Evolutionary conservation across 2,797 vertebrate species (phyloP), one percentile per base, ranked within the genome.

Genomic region (Graptemys geographica): DNA sequence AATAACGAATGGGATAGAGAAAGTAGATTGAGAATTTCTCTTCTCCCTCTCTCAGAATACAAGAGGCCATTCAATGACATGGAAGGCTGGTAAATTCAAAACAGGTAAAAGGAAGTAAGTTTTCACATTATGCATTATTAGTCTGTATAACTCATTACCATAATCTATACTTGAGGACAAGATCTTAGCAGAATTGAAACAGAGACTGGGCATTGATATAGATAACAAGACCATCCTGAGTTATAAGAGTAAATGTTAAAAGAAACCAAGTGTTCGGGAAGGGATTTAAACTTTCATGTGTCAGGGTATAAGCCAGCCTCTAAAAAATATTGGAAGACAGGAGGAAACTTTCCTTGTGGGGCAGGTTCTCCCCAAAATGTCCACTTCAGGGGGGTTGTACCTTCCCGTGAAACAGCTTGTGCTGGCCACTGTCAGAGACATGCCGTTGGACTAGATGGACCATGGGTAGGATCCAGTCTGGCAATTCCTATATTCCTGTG

Each of bases 401-500:
- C 18, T 10, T 37, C 33, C 33, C 8, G 31, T 62, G 27, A 59
- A 31, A 31, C 57, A 3, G 31, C 28, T 28, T 31, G 28, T 59
- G 31, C 15, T 33, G 59, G 13, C 59, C 59, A n/a, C 33, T 37
- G 18, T n/a, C 33, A 69, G 16, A 69, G 62, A 37, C 15, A 37
- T 8, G 33, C 9, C 18, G 2, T n/a, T 69, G 62, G 16, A 19
- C 4, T 37, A 41, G 37, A 41, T 72, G 21, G n/a, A 41, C 37
- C 65, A 11, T 23, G 21, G 10, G 19, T 72, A 72, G 19, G 37
- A 65, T 27, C 21, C 11, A 81, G 18, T 1, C 65, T 37, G 23
- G 2, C 25, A 79, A 41, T 57, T 47, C 16, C 47, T 52, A 44
- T 0, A n/a, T 65, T 41, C 11, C 47, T 49, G 49, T 0, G 0